These are phyloP conservation scores for Hylia prasina DNA, from an alignment of 2,113 vertebrate species.

Conservation along the genomic window DNA sequence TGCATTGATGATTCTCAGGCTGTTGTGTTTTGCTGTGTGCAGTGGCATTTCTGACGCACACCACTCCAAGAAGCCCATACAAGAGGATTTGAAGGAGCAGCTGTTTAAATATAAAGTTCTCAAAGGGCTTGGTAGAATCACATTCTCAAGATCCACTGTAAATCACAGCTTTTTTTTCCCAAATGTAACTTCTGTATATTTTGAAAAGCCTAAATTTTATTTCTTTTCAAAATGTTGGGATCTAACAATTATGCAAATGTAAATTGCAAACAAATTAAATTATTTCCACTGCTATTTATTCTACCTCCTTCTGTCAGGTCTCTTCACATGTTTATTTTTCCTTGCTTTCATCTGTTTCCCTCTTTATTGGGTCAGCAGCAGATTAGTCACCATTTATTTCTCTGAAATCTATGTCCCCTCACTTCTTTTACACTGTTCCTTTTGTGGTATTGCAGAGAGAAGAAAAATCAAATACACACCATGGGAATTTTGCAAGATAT, in stretches of 20 bases:
- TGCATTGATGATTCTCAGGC: background rate
- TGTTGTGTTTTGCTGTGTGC: background rate
- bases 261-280: background rate
- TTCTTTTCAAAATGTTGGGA: background rate
- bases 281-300: background rate
- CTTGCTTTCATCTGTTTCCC: background rate
- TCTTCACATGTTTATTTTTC: background rate
- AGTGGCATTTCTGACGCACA: background rate
- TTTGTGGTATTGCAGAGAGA: background rate
- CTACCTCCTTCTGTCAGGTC: background rate
- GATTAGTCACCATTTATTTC: background rate
- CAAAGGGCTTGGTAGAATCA: background rate
- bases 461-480: background rate
- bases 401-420: background rate
- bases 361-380: background rate
- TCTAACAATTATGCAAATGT: background rate
- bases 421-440: background rate
- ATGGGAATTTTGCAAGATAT: background rate
- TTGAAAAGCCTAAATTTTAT: background rate
- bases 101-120: background rate
- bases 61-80: background rate
- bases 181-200: background rate
- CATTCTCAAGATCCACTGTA: background rate
- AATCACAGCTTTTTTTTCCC: background rate
- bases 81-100: background rate